These are phyloP conservation scores for Serranus cabrilla DNA, from an alignment of 2,797 vertebrate species.

Conservation along the genomic window DNA sequence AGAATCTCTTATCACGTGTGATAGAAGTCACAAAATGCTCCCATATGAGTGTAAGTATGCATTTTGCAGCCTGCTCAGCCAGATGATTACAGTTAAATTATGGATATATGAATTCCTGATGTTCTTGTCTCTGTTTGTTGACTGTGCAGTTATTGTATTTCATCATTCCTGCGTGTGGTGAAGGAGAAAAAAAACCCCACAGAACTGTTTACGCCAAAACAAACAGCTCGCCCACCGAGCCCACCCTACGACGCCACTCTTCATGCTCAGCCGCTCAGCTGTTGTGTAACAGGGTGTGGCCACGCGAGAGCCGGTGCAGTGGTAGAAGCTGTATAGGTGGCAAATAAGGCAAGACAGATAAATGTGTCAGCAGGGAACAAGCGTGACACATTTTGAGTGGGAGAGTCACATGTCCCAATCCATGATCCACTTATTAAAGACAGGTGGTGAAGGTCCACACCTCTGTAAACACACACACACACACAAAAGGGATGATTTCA, in stretches of 20 bases:
- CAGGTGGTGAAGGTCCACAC: conserved; percentile 13
- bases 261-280: conserved; percentile 48
- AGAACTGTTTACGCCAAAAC: conserved; percentile 63
- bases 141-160: conserved; percentile 10
- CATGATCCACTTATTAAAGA: conserved; percentile 10
- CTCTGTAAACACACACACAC: conserved; percentile 13
- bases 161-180: conserved; percentile 14
- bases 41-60: conserved; percentile 55
- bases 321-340: conserved; percentile 48
- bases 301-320: conserved; percentile 6
- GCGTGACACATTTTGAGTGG: background rate
- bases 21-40: conserved; percentile 55
- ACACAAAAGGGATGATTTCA: too few relatives aligned
- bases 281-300: conserved; percentile 73
- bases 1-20: conserved; percentile 35
- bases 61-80: conserved; percentile 62
- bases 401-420: conserved; percentile 17
- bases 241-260: conserved; percentile 9
- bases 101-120: conserved; percentile 38
- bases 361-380: conserved; percentile 42
- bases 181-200: conserved; percentile 17
- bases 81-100: conserved; percentile 61
- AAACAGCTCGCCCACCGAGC: conserved; percentile 40
- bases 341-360: conserved; percentile 49
- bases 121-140: conserved; percentile 21